phyloP scores from a whole-genome alignment of 2,888 invertebrate species.

The Conus canariensis region DNA sequence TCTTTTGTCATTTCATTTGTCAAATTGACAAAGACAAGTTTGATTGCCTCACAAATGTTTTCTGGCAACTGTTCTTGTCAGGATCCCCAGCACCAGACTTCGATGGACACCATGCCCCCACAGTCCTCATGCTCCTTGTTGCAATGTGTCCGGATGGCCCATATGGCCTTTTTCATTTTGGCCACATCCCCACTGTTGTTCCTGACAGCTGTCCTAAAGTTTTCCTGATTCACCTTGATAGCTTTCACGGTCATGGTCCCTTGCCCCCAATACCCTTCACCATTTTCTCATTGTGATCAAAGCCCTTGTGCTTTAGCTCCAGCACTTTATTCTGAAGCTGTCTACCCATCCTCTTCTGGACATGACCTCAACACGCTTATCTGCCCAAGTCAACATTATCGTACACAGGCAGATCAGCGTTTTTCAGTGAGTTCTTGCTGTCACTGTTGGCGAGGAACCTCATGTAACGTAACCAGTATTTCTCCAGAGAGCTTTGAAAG shows the following conservation, averaged over 20 bases:
- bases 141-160: slow-evolving; percentile 40
- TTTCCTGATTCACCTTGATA: slow-evolving; percentile 37
- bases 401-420: neutral
- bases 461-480: neutral
- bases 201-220: slow-evolving; percentile 39
- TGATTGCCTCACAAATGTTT: neutral
- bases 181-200: slow-evolving; percentile 26
- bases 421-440: neutral
- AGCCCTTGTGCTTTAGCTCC: slow-evolving; percentile 2
- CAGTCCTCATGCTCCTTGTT: slow-evolving; percentile 25
- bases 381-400: neutral
- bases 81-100: neutral
- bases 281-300: too few species aligned
- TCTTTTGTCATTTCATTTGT: too few species aligned
- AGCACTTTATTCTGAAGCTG: slow-evolving; percentile 14
- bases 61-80: neutral
- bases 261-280: too few species aligned
- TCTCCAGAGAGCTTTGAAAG: neutral
- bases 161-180: slow-evolving; percentile 33
- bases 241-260: neutral
- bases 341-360: slow-evolving; percentile 37
- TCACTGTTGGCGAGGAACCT: neutral
- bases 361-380: slow-evolving; percentile 41
- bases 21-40: neutral
- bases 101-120: slow-evolving; percentile 28